phyloP scores from a whole-genome alignment of 1,140 invertebrate species.

The Steinernema khuongi region DNA sequence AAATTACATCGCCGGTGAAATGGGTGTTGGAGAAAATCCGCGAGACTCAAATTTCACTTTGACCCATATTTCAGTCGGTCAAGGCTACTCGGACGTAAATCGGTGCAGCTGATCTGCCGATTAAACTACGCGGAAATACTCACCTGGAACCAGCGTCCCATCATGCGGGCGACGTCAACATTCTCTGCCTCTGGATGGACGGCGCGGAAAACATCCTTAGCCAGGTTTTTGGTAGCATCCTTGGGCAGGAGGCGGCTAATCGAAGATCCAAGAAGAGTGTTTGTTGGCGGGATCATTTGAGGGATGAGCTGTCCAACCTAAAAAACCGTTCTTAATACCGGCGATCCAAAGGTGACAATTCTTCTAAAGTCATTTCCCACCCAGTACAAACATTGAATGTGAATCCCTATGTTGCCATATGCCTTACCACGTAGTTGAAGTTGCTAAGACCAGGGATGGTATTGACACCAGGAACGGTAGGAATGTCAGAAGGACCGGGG shows the following conservation, averaged over 20 bases:
- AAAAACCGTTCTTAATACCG: slow-evolving; percentile 21
- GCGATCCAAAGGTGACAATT: slow-evolving; percentile 18
- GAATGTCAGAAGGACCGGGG: slow-evolving; percentile 51
- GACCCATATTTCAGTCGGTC: slow-evolving; percentile 13
- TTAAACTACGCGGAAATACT: background rate
- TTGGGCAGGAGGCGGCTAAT: slow-evolving; percentile 56
- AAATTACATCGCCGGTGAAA: slow-evolving; percentile 22
- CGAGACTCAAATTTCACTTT: background rate
- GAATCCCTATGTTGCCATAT: background rate
- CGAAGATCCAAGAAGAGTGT: slow-evolving; percentile 57
- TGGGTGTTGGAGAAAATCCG: background rate
- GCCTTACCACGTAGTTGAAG: slow-evolving; percentile 55
- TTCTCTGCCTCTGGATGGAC: slow-evolving; percentile 58
- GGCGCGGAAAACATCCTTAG: slow-evolving; percentile 57
- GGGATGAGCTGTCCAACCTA: slow-evolving; percentile 56
- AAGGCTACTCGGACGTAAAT: slow-evolving; percentile 1
- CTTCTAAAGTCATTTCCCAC: background rate
- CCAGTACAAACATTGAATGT: no score
- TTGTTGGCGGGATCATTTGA: slow-evolving; percentile 59
- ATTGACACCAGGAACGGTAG: slow-evolving; percentile 57
- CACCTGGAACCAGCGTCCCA: slow-evolving; percentile 59
- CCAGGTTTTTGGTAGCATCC: slow-evolving; percentile 57
- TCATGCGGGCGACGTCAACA: slow-evolving; percentile 58
- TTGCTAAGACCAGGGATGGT: slow-evolving; percentile 58
- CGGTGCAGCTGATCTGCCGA: background rate